Evolutionary conservation across 2,888 invertebrate species (phyloP), one percentile per base, ranked within the genome.

Genomic region (Tolmerus cingulatus): DNA sequence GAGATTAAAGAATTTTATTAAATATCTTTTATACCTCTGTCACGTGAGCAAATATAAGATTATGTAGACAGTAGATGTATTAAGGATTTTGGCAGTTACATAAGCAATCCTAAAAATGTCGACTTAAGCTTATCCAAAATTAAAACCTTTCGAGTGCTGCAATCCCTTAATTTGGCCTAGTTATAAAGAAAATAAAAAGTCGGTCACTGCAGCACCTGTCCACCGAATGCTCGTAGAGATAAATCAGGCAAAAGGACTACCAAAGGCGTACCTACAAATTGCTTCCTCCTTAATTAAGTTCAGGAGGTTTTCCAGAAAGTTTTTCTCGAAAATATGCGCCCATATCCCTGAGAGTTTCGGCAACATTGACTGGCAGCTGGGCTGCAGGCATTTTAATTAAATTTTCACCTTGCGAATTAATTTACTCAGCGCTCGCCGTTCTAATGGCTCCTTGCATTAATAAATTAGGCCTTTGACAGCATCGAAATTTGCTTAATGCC

Each of bases 401-500:
- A 79, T 51, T 79, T 46, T 79, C 79, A 79, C 79, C 79, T 79
- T 51, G 51, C 27, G 51, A 27, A 79, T 46, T 79, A 79, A 79
- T 79, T 51, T 79, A 51, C 27, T 79, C 79, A 79, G 27, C 30
- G n/a, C 27, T 30, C 79, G 27, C 79, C 14, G 12, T 46, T 40
- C 79, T 79, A 79, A 79, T 79, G 51, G 46, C 27, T 79, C 14
- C 79, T 51, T 46, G 55, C 12, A 51, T 79, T 79, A 79, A 51
- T 79, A 79, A 79, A 79, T 79, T 79, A 79, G 55, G 43, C 51
- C 79, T 79, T 79, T 79, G 79, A 79, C 79, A 79, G 79, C 16
- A 79, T 51, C 51, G 79, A 79, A 79, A 79, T 79, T 79, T 79
- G 79, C 79, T 79, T 79, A 79, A 79, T 79, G 79, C 30, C 79